A percentile compares a stretch with the other conserved stretches of the same genome.
Evolutionary conservation across 2,888 invertebrate species (phyloP).

Genomic region (Plusia festucae): DNA sequence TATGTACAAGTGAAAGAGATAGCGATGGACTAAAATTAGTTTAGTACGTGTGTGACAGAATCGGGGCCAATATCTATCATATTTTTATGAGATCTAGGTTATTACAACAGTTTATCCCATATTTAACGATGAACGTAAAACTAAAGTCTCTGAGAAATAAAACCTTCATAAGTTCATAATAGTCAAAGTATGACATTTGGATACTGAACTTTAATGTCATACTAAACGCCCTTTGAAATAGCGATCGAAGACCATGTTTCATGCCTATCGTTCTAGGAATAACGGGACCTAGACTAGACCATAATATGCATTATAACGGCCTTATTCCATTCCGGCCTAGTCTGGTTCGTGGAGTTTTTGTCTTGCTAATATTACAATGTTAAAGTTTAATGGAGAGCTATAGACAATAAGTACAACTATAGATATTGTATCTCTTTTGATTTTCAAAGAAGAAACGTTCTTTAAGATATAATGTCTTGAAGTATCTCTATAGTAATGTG

Average conservation of each 20-base stretch:
- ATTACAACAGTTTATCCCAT: not conserved
- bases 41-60: too few species aligned
- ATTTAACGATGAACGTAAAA: not conserved
- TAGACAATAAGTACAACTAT: not conserved
- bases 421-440: not conserved
- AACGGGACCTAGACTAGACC: constrained; percentile 50
- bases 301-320: constrained; percentile 61
- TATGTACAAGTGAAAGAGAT: too few species aligned
- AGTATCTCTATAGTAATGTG: too few species aligned
- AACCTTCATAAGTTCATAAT: not conserved
- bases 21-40: too few species aligned
- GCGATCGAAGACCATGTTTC: constrained; percentile 48
- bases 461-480: too few species aligned
- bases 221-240: constrained; percentile 27
- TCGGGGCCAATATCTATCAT: too few species aligned
- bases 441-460: not conserved
- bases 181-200: not conserved
- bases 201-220: not conserved
- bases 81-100: not conserved
- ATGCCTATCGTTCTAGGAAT: constrained; percentile 57
- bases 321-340: constrained; percentile 30
- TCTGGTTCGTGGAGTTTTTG: constrained; percentile 41
- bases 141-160: not conserved
- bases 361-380: constrained; percentile 20
- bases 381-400: constrained; percentile 3